Evolutionary conservation across 2,888 invertebrate species (phyloP).

Genomic region (Xestobium rufovillosum): DNA sequence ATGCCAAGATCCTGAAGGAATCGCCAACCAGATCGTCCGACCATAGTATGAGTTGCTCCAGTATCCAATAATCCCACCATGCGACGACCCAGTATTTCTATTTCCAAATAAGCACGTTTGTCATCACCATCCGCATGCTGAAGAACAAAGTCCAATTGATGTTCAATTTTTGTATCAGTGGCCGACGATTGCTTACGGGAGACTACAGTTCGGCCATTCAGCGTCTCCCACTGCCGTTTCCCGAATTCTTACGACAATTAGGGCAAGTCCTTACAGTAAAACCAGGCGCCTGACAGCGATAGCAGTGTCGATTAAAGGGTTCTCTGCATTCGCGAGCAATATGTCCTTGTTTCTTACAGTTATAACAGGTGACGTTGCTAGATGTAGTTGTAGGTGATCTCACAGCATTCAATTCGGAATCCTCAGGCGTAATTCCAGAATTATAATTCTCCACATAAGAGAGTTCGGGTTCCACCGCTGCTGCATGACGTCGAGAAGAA

Average conservation of each 20-base stretch:
- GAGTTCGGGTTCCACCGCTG: background rate
- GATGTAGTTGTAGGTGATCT: background rate
- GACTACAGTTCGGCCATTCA: no score
- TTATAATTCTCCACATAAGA: no score
- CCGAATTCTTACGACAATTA: no score
- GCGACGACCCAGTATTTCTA: background rate
- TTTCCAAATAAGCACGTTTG: background rate
- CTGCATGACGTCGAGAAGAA: background rate
- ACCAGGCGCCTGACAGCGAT: background rate
- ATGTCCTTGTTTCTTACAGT: background rate
- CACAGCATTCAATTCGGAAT: background rate
- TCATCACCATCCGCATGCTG: background rate
- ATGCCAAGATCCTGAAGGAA: background rate
- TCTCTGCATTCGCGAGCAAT: background rate
- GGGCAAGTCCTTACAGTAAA: background rate
- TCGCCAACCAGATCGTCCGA: background rate
- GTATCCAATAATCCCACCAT: background rate
- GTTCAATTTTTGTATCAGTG: no score
- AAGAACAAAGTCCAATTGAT: no score
- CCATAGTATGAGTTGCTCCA: background rate
- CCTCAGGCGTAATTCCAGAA: background rate
- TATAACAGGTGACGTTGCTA: background rate
- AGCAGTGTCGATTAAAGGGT: slow-evolving; percentile 1
- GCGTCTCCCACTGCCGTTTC: no score
- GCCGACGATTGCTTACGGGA: no score